These are phyloP conservation scores for Dysmachus trigonus DNA, from an alignment of 2,888 invertebrate genomes.

Conservation along the genomic window DNA sequence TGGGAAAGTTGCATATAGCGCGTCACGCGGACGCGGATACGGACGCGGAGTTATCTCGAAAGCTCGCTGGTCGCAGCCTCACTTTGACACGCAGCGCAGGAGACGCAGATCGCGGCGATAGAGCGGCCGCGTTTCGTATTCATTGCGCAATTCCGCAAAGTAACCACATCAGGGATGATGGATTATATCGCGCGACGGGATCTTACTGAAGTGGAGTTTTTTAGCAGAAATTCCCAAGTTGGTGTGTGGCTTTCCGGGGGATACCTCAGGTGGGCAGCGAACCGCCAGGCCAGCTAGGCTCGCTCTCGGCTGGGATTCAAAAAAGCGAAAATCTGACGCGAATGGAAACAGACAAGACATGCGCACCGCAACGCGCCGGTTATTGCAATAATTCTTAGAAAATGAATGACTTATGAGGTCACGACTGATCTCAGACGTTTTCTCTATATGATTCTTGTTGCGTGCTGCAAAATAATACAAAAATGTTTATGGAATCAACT, in stretches of 20 bases:
- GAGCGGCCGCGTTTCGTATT: conserved; percentile 32
- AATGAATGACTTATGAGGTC: conserved; percentile 35
- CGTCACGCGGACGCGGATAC: background rate
- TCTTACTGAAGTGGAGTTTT: conserved; percentile 35
- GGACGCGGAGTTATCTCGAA: too few species aligned
- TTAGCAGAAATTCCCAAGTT: background rate
- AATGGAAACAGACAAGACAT: background rate
- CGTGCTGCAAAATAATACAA: background rate
- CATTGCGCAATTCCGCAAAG: conserved; percentile 39
- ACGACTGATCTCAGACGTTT: background rate
- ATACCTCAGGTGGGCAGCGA: background rate
- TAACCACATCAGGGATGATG: conserved; percentile 44
- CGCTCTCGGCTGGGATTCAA: background rate
- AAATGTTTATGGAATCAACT: background rate
- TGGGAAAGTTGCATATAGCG: background rate
- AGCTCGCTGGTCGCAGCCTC: background rate
- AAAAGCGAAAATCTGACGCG: background rate
- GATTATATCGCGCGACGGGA: conserved; percentile 37
- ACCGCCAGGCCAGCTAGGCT: background rate
- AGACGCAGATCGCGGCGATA: conserved; percentile 25
- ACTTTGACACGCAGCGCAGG: background rate
- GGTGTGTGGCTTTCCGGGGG: conserved; percentile 14
- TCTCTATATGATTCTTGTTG: background rate
- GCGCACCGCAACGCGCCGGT: background rate
- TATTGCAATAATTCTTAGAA: conserved; percentile 26